Conservation (phyloP, 1,140 invertebrate genomes). For the Cyphomyrmex costatus region DNA sequence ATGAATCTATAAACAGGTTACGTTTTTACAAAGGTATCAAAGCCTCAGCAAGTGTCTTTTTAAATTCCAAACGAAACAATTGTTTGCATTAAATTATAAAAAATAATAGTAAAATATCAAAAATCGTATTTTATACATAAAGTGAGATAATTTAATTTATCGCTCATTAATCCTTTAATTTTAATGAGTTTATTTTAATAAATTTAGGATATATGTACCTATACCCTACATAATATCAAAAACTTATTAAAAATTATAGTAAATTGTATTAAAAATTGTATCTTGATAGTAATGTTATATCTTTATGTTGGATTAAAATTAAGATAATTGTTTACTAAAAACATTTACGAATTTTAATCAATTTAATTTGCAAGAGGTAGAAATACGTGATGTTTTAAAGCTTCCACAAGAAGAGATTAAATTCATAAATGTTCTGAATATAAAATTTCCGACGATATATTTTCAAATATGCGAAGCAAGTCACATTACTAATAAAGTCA, state of each 20-base stretch:
- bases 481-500: neutral
- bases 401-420: neutral
- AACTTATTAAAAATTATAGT: neutral
- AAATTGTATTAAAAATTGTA: too few relatives aligned
- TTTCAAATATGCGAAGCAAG: neutral
- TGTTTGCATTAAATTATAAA: neutral
- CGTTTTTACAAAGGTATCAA: neutral
- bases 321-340: neutral
- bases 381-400: neutral
- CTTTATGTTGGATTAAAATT: neutral
- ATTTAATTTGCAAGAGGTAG: neutral
- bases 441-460: neutral
- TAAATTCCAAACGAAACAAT: neutral
- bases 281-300: neutral
- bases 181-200: neutral
- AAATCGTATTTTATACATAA: neutral
- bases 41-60: neutral
- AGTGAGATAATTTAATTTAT: constrained; percentile 9
- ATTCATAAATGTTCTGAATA: neutral
- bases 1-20: neutral
- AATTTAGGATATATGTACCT: neutral
- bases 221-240: neutral
- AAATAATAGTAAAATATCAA: neutral
- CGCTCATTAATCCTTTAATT: neutral
- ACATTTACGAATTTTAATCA: neutral